A percentile compares a stretch with the other conserved stretches of the same genome.
Conservation (phyloP, 2,797 vertebrate genomes). For the Otolemur crassicaudatus region DNA sequence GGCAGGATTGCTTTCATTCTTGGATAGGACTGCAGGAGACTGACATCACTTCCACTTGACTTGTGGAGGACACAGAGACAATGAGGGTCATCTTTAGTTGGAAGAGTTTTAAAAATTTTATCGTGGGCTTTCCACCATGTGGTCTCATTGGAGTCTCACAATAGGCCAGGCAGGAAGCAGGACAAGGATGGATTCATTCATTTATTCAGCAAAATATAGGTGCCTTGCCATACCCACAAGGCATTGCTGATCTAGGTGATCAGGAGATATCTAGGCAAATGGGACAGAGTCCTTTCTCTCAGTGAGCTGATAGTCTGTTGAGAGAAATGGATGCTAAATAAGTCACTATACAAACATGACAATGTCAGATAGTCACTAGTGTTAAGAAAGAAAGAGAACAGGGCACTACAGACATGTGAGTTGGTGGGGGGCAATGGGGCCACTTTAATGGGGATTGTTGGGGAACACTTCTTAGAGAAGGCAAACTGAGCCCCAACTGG, state of each 20-base stretch:
- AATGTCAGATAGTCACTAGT: accelerated
- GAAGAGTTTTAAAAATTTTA: slow-evolving; percentile 5
- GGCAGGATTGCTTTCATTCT: not conserved
- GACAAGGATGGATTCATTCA: not conserved
- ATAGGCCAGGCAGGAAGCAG: not conserved
- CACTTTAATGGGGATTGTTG: not conserved
- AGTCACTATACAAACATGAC: not conserved
- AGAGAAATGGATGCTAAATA: not conserved
- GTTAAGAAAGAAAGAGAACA: not conserved
- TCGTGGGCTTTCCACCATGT: not conserved
- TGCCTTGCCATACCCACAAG: not conserved
- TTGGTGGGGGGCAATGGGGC: no score
- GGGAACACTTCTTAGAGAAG: not conserved
- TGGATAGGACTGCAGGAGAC: not conserved
- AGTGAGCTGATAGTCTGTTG: not conserved
- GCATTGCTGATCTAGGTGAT: no score
- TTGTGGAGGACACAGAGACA: not conserved
- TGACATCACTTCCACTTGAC: not conserved
- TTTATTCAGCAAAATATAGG: not conserved
- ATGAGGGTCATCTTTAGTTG: not conserved
- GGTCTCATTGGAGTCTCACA: not conserved
- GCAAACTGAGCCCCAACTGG: not conserved
- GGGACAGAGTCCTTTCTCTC: not conserved
- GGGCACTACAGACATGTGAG: accelerated
- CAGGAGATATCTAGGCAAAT: not conserved